phyloP scores from a whole-genome alignment of 2,113 vertebrate genomes.

The Odobenus rosmarus region DNA sequence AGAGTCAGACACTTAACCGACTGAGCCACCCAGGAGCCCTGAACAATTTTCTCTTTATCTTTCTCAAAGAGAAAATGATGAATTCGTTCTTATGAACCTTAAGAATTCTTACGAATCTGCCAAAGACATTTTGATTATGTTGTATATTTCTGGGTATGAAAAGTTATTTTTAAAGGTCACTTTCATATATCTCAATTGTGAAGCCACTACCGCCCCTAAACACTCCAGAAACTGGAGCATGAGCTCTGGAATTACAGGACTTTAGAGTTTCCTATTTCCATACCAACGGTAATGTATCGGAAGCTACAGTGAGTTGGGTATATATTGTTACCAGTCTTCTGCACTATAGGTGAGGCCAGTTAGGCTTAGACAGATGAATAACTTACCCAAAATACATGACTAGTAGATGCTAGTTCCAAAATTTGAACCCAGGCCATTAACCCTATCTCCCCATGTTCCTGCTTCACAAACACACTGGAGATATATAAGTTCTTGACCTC shows the following conservation, averaged over 20 bases:
- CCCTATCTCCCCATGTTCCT: not conserved
- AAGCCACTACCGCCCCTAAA: not conserved
- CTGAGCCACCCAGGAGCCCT: no score
- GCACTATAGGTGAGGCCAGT: not conserved
- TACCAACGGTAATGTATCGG: not conserved
- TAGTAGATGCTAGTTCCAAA: not conserved
- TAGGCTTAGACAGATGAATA: not conserved
- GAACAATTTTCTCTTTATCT: not conserved
- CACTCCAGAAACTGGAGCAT: not conserved
- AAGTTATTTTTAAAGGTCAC: slow-evolving; percentile 20
- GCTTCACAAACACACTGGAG: not conserved
- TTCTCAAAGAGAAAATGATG: not conserved
- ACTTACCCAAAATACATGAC: not conserved
- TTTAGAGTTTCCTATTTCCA: not conserved
- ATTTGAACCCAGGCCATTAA: not conserved
- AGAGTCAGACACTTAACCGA: no score
- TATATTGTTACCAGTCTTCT: not conserved
- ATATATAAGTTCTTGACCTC: not conserved
- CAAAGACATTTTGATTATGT: not conserved
- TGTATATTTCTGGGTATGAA: not conserved
- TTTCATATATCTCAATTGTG: not conserved
- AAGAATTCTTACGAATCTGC: not conserved
- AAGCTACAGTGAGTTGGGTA: not conserved
- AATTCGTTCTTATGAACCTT: not conserved
- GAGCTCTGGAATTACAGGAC: not conserved